A percentile compares a stretch with the other conserved stretches of the same genome.
phyloP scores from a whole-genome alignment of 2,797 vertebrate genomes.

The Molothrus aeneus region DNA sequence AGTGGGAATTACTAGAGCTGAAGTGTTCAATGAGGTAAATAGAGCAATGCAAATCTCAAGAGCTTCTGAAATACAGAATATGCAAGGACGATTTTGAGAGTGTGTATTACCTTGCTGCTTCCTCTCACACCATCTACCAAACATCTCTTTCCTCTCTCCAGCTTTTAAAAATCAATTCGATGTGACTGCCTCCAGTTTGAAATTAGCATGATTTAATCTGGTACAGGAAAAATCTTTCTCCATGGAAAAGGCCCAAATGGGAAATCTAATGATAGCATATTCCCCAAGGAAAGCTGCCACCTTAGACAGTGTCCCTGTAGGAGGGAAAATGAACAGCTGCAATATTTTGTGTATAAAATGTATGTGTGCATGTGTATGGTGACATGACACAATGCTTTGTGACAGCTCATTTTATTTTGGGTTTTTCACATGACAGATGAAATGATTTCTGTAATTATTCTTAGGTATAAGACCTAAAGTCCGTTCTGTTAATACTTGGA shows the following conservation, averaged over 20 bases:
- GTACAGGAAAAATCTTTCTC: neutral
- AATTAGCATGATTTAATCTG: neutral
- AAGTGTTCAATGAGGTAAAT: neutral
- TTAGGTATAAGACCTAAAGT: conserved; percentile 14
- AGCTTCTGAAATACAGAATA: neutral
- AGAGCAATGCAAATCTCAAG: neutral
- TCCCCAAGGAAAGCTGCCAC: neutral
- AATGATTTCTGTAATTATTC: conserved; percentile 67
- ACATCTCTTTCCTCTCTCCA: neutral
- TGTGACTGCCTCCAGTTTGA: neutral
- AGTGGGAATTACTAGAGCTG: neutral
- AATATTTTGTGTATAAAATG: neutral
- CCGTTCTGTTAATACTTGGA: conserved; percentile 12
- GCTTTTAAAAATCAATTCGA: neutral
- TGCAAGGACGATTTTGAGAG: neutral
- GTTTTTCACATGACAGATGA: conserved; percentile 51
- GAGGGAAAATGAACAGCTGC: neutral
- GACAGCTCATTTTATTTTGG: conserved; percentile 51
- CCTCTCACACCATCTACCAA: neutral
- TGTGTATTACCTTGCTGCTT: neutral
- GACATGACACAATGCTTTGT: conserved; percentile 18
- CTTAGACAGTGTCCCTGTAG: neutral
- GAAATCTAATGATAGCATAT: neutral
- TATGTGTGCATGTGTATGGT: neutral
- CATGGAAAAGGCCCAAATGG: neutral